phyloP scores from a whole-genome alignment of 2,888 invertebrate species.

The Lypha dubia region DNA sequence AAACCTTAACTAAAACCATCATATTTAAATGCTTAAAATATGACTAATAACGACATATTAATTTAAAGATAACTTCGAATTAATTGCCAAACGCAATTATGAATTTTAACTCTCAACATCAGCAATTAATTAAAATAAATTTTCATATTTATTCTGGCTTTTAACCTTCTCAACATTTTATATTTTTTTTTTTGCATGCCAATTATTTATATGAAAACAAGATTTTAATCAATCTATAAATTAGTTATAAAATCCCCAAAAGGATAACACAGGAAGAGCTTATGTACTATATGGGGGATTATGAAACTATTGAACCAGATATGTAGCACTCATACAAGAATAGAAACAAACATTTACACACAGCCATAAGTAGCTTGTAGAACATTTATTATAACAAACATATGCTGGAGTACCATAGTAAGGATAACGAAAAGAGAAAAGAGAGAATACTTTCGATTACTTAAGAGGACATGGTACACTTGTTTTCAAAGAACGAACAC shows the following conservation, averaged over 20 bases:
- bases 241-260: constrained; percentile 57
- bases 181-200: neutral
- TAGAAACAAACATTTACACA: constrained; percentile 3
- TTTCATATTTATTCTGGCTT: neutral
- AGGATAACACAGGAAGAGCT: constrained; percentile 42
- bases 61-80: constrained; percentile 20
- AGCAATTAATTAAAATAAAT: constrained; percentile 42
- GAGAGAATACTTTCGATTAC: too few relatives aligned
- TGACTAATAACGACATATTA: neutral
- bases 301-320: constrained; percentile 41
- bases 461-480: neutral
- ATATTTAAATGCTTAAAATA: neutral
- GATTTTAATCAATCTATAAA: constrained; percentile 63
- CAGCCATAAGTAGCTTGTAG: neutral
- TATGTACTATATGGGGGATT: constrained; percentile 32
- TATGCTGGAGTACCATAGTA: neutral
- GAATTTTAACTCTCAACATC: constrained; percentile 44
- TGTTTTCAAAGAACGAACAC: neutral
- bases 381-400: too few relatives aligned
- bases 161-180: neutral
- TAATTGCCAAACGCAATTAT: constrained; percentile 10
- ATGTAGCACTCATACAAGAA: neutral
- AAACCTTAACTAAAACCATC: neutral
- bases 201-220: neutral
- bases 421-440: neutral